Evolutionary conservation across 1,140 invertebrate species (phyloP), one percentile per base, ranked within the genome.

Genomic region (Microvelia longipes): DNA sequence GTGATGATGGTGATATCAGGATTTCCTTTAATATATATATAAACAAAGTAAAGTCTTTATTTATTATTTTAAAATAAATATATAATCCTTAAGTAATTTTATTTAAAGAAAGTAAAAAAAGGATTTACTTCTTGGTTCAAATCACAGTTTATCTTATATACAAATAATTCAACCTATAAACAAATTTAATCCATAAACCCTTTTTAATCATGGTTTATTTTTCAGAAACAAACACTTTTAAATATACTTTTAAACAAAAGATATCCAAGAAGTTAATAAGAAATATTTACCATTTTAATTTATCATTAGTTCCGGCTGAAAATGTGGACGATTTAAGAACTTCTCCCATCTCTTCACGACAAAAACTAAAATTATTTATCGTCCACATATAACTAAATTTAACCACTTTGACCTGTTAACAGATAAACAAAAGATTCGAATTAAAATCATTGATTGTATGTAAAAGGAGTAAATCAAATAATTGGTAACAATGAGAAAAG

Each of bases 331-430:
- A 98, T 85, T 98, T 98, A 76, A 99, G 86, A 71, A 98, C 96
- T 85, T 99, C 96, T 74, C 96, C 96, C 96, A 98, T 98, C 84
- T 99, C 96, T 84, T 98, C 96, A 73, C 94, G 90, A 82, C 94
- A 96, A 84, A 98, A 99, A 85, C 94, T 98, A 84, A 99, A 99
- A 87, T 98, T 98, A 82, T 98, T 98, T 84, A 99, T 98, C 78
- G 96, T 98, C 97, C 97, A 99, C 93, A 98, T 98, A 82, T 98
- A 99, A 83, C 93, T 96, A 85, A 99, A 98, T 84, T 98, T 98
- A 71, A 98, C 94, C 81, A 99, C 96, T 89, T 98, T 98, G 76
- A 98, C 95, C 94, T 98, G 89, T 50, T 5, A 50, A 50, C 35
- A 67, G 75, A 77, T 63, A 70, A 65, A 70, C 70, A 71, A 63